Percentiles rank a stretch among this genome's conserved stretches.
phyloP scores from a whole-genome alignment of 1,140 invertebrate genomes.

The Psilanteris sp. region DNA sequence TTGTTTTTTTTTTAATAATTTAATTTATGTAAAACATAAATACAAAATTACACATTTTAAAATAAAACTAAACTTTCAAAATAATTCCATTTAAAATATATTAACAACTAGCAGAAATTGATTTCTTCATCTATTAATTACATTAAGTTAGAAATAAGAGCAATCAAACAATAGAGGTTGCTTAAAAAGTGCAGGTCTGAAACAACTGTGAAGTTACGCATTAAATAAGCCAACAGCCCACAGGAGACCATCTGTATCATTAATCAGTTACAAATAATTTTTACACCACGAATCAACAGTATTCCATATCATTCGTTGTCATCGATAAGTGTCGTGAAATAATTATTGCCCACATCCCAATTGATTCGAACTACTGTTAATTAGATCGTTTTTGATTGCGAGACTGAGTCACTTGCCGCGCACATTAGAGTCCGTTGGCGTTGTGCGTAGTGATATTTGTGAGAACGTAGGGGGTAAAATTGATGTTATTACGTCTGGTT shows the following conservation, averaged over 20 bases:
- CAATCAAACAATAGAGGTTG: too few species aligned
- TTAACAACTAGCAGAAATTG: too few species aligned
- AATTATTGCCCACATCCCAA: slow-evolving; percentile 76
- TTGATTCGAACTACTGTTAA: slow-evolving; percentile 76
- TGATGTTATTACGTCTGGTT: slow-evolving; percentile 55
- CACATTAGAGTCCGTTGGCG: slow-evolving; percentile 42
- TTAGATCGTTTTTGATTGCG: slow-evolving; percentile 77
- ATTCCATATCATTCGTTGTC: slow-evolving; percentile 6
- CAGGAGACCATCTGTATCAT: slow-evolving; percentile 71
- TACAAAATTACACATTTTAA: too few species aligned
- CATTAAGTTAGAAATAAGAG: too few species aligned
- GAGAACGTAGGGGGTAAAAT: slow-evolving; percentile 57
- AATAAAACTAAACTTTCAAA: too few species aligned
- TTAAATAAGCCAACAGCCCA: slow-evolving; percentile 59
- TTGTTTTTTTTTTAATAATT: too few species aligned
- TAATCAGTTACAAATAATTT: slow-evolving; percentile 52
- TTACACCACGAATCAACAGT: slow-evolving; percentile 15
- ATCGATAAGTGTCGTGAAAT: slow-evolving; percentile 58
- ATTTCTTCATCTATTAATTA: too few species aligned
- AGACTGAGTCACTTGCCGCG: slow-evolving; percentile 70
- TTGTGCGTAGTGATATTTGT: slow-evolving; percentile 69
- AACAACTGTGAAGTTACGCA: slow-evolving; percentile 1
- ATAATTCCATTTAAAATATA: too few species aligned
- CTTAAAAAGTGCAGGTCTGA: not conserved
- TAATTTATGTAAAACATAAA: too few species aligned